Percentiles rank a stretch among this genome's conserved stretches.
Evolutionary conservation across 2,888 invertebrate genomes (phyloP).

Genomic region (Andrena minutula): DNA sequence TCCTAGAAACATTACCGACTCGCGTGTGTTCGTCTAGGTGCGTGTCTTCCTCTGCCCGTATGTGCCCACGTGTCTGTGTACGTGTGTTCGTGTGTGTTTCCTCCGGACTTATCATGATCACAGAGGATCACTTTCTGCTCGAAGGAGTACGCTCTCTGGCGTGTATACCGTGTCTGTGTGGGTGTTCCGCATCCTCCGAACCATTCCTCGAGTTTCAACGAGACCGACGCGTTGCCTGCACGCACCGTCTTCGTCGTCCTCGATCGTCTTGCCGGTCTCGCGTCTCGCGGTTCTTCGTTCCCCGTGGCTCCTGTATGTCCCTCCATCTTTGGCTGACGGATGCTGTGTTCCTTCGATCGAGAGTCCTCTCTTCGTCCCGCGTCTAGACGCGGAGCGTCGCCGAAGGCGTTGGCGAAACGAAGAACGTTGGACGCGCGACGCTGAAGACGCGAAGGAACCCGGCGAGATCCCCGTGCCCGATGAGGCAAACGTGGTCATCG

Average conservation of each 20-base stretch:
- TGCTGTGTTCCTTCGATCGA: neutral
- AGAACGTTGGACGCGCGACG: slow-evolving; percentile 34
- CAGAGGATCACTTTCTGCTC: slow-evolving; percentile 14
- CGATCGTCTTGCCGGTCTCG: slow-evolving; percentile 49
- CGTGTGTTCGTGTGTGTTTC: neutral
- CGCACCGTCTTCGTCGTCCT: slow-evolving; percentile 64
- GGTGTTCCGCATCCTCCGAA: slow-evolving; percentile 41
- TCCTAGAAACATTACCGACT: slow-evolving; percentile 66
- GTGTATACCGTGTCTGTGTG: slow-evolving; percentile 20
- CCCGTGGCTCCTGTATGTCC: neutral
- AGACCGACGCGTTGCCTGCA: slow-evolving; percentile 67
- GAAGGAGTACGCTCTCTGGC: slow-evolving; percentile 4
- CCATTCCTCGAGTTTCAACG: slow-evolving; percentile 57
- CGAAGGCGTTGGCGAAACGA: slow-evolving; percentile 3
- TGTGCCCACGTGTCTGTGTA: slow-evolving; percentile 18
- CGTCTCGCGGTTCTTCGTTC: slow-evolving; percentile 33
- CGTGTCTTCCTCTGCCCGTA: slow-evolving; percentile 45
- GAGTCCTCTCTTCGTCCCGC: neutral
- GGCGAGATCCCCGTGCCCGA: slow-evolving; percentile 38
- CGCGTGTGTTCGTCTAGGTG: slow-evolving; percentile 59
- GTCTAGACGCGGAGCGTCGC: neutral
- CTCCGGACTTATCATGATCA: neutral
- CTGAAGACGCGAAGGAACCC: slow-evolving; percentile 52
- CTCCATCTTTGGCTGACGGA: neutral
- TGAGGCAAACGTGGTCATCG: slow-evolving; percentile 28